A percentile compares a stretch with the other conserved stretches of the same genome.
Evolutionary conservation across 2,888 invertebrate species (phyloP).

Genomic region (Eilema sororculum): DNA sequence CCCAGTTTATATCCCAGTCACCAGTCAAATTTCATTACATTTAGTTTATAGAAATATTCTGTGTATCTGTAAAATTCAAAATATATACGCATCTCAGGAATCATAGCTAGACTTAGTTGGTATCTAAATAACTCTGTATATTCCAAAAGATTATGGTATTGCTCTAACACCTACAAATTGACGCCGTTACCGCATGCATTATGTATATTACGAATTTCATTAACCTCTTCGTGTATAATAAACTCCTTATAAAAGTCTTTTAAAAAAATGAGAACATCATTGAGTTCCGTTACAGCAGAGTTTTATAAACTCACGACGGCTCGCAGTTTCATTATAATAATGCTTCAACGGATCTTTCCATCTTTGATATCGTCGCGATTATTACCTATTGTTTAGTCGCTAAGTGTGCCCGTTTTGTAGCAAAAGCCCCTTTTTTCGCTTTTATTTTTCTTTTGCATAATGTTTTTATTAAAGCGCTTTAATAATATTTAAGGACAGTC

Average conservation of each 20-base stretch:
- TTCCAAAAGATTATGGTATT: neutral
- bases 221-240: neutral
- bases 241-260: conserved; percentile 4
- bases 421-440: conserved; percentile 32
- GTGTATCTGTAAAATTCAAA: too few species aligned
- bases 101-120: too few species aligned
- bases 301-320: conserved; percentile 21
- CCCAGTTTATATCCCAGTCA: neutral
- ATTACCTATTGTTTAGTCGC: conserved; percentile 45
- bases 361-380: conserved; percentile 57
- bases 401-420: conserved; percentile 26
- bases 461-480: conserved; percentile 48
- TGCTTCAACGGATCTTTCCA: conserved; percentile 54
- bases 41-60: too few species aligned
- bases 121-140: neutral
- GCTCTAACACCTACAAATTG: neutral
- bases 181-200: neutral
- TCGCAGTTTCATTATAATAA: conserved; percentile 59
- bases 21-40: neutral
- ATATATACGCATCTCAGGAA: too few species aligned
- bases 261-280: neutral
- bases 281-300: neutral
- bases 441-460: conserved; percentile 39
- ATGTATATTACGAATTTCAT: neutral
- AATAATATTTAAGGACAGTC: conserved; percentile 35